Evolutionary conservation across 1,140 invertebrate species (phyloP).

Genomic region (Berghia stephanieae): DNA sequence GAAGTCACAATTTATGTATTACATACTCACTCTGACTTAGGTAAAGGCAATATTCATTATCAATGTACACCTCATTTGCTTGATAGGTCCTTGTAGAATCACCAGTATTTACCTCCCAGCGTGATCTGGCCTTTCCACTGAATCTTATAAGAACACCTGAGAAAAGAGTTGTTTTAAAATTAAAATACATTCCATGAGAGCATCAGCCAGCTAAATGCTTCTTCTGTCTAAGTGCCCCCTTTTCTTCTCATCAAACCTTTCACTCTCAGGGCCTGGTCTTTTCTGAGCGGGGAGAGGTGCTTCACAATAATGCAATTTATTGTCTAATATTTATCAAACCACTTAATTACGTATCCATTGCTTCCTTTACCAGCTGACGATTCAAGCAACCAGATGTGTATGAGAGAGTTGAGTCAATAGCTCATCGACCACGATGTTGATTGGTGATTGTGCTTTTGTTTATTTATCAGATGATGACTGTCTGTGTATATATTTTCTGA

Average conservation of each 20-base stretch:
- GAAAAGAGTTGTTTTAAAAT: background rate
- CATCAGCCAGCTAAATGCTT: background rate
- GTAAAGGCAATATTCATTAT: conserved; percentile 39
- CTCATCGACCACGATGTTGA: no score
- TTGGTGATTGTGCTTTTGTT: no score
- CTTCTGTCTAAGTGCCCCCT: background rate
- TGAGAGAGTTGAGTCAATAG: no score
- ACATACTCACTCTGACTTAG: conserved; percentile 1
- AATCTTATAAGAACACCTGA: conserved; percentile 43
- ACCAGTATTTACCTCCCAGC: conserved; percentile 44
- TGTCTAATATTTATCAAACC: no score
- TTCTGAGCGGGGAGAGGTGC: no score
- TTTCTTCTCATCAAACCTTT: background rate
- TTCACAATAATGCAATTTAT: no score
- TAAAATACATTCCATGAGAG: background rate
- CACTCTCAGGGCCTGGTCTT: background rate
- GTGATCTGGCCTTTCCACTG: conserved; percentile 43
- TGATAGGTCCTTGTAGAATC: conserved; percentile 43
- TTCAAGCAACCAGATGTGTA: no score
- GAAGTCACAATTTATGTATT: background rate
- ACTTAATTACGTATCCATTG: no score
- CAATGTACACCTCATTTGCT: conserved; percentile 45
- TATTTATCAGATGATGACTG: no score
- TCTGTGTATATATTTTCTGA: no score
- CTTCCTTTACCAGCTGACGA: no score